Evolutionary conservation across 2,888 invertebrate species (phyloP).

Genomic region (Eupithecia centaureata): DNA sequence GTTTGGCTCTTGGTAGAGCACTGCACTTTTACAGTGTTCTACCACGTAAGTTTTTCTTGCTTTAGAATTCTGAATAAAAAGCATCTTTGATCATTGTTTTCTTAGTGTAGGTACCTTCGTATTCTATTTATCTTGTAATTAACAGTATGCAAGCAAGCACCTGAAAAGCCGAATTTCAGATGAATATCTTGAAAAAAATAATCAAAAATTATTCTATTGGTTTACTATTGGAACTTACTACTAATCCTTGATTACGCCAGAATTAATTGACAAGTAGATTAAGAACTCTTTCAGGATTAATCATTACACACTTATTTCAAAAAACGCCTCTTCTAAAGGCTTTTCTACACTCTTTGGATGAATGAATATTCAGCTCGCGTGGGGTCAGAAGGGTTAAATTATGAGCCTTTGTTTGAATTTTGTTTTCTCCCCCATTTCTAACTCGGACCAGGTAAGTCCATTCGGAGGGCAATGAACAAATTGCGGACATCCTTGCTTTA

Average conservation of each 20-base stretch:
- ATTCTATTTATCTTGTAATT: neutral
- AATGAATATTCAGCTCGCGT: conserved; percentile 59
- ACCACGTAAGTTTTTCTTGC: neutral
- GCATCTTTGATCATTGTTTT: neutral
- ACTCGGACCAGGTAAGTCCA: conserved; percentile 56
- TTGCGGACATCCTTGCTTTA: conserved; percentile 63
- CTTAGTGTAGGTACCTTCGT: no score
- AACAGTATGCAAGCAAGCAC: neutral
- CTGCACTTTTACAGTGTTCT: neutral
- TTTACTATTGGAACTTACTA: no score
- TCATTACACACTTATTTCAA: no score
- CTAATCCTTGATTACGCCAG: no score
- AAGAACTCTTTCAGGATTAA: no score
- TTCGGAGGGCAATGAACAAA: conserved; percentile 53
- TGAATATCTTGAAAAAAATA: no score
- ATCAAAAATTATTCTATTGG: no score
- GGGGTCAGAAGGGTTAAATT: conserved; percentile 70
- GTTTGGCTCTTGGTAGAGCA: neutral
- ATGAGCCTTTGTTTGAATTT: conserved; percentile 72
- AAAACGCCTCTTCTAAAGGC: conserved; percentile 1
- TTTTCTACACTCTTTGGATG: conserved; percentile 41
- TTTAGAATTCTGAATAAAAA: no score
- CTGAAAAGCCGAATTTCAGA: no score
- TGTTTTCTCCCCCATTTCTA: conserved; percentile 58
- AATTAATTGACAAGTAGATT: no score